Percentiles rank a stretch among this genome's conserved stretches.
Conservation (phyloP, 2,113 vertebrate species). For the Seriola aureovittata region DNA sequence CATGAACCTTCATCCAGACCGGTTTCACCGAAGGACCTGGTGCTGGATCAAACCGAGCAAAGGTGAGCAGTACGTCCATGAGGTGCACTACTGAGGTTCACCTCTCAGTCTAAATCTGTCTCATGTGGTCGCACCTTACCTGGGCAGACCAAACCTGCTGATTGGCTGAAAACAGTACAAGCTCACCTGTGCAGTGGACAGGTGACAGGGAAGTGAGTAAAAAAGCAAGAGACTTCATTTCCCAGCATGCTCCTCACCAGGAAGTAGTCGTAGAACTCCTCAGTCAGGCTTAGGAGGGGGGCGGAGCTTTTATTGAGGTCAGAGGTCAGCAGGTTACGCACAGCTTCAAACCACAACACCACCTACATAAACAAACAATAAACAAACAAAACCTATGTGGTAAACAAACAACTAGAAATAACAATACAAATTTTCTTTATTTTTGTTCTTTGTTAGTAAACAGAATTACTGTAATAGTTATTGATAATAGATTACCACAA, state of each 20-base stretch:
- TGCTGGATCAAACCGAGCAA: no score
- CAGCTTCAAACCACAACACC: constrained; percentile 58
- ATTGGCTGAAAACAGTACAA: neutral
- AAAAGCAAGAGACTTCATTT: neutral
- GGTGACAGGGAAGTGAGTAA: neutral
- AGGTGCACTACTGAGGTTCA: no score
- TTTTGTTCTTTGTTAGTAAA: no score
- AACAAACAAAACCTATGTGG: constrained; percentile 24
- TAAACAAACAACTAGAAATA: neutral
- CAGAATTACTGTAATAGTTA: no score
- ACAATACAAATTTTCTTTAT: no score
- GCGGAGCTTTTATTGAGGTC: constrained; percentile 35
- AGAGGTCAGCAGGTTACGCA: constrained; percentile 52
- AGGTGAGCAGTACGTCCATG: no score
- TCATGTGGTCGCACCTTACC: neutral
- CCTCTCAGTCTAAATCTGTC: no score
- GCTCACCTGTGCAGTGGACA: neutral
- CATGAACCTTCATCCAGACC: no score
- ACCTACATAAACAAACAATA: constrained; percentile 32
- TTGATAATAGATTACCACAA: neutral
- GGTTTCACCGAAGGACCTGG: no score
- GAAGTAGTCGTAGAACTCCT: constrained; percentile 68
- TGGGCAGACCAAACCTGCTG: no score
- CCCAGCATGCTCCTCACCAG: constrained; percentile 60
- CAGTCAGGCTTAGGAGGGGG: constrained; percentile 37